phyloP scores from a whole-genome alignment of 2,888 invertebrate species.

The Drosophila suboccidentalis region DNA sequence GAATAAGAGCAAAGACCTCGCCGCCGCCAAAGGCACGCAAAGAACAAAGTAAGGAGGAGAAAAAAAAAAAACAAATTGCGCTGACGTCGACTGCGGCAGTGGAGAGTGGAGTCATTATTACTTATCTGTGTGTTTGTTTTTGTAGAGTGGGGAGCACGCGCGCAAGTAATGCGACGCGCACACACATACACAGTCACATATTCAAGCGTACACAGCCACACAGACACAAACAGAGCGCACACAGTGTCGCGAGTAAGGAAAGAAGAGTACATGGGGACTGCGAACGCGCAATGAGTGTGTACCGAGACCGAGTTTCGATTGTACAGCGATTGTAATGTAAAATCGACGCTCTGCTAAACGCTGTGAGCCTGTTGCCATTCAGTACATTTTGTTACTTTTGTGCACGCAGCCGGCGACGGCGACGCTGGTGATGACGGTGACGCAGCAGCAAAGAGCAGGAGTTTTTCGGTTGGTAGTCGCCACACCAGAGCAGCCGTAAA shows the following conservation, averaged over 20 bases:
- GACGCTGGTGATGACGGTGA: slow-evolving; percentile 48
- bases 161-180: slow-evolving; percentile 61
- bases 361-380: slow-evolving; percentile 85
- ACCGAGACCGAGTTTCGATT: slow-evolving; percentile 68
- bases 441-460: slow-evolving; percentile 50
- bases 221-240: slow-evolving; percentile 29
- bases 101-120: slow-evolving; percentile 65
- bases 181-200: slow-evolving; percentile 25
- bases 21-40: slow-evolving; percentile 52
- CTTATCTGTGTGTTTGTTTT: slow-evolving; percentile 46
- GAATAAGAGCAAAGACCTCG: slow-evolving; percentile 72
- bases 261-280: slow-evolving; percentile 25
- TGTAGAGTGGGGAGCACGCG: slow-evolving; percentile 48
- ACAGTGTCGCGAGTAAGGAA: slow-evolving; percentile 28
- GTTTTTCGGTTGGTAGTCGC: slow-evolving; percentile 11
- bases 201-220: slow-evolving; percentile 16
- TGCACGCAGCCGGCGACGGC: slow-evolving; percentile 74
- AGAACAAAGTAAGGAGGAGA: slow-evolving; percentile 47
- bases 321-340: slow-evolving; percentile 84
- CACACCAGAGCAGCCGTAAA: slow-evolving; percentile 22
- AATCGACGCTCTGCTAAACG: slow-evolving; percentile 67
- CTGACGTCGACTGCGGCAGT: slow-evolving; percentile 46
- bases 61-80: slow-evolving; percentile 54
- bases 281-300: slow-evolving; percentile 76
- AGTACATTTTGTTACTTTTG: slow-evolving; percentile 86